Conservation (phyloP, 2,797 vertebrate genomes). For the Meriones psammophilus region DNA sequence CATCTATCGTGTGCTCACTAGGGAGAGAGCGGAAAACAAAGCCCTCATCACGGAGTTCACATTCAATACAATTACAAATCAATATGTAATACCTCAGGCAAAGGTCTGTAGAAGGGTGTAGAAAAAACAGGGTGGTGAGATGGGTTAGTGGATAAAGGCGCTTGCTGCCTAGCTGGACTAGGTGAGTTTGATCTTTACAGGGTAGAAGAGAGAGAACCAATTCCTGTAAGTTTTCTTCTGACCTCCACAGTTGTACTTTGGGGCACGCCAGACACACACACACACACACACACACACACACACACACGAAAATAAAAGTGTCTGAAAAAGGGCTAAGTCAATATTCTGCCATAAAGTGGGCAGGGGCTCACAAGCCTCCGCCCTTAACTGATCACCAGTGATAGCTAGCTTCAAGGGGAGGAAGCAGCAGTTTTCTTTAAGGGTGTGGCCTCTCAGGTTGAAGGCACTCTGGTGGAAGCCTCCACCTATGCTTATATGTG, state of each 20-base stretch:
- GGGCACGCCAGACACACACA: too few relatives aligned
- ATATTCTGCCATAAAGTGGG: not conserved
- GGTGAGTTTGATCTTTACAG: too few relatives aligned
- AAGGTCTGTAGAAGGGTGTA: not conserved
- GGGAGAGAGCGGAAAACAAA: constrained; percentile 47
- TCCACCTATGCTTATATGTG: not conserved
- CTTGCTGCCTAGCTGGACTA: not conserved
- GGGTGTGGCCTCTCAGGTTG: not conserved
- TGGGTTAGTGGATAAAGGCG: not conserved
- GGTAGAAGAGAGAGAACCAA: not conserved
- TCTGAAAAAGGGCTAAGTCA: not conserved
- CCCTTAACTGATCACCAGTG: too few relatives aligned
- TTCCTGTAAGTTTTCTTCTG: not conserved
- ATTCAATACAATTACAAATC: not conserved
- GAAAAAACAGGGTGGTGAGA: not conserved
- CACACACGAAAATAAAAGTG: too few relatives aligned
- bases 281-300: not conserved
- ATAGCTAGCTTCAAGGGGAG: not conserved
- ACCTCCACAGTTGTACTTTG: not conserved
- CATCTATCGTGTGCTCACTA: constrained; percentile 66
- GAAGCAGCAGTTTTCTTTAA: not conserved
- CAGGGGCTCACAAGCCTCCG: not conserved
- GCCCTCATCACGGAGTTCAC: constrained; percentile 41
- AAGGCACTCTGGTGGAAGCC: not conserved
- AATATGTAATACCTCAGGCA: not conserved